Evolutionary conservation across 2,113 vertebrate species (phyloP).

Genomic region (Strix aluco): DNA sequence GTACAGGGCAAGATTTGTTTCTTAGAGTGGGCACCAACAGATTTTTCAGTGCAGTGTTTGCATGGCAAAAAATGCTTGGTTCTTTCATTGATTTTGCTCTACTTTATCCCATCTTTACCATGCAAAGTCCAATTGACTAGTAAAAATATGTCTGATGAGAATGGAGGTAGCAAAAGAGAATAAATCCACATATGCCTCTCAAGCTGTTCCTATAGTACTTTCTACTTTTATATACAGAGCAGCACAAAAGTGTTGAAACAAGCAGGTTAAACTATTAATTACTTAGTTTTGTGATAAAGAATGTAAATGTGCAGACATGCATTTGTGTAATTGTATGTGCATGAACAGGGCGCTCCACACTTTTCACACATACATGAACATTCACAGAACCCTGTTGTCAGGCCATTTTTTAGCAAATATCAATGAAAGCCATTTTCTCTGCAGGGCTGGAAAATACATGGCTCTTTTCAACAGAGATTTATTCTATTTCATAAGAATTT

Average conservation of each 20-base stretch:
- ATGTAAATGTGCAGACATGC: neutral
- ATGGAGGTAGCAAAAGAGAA: neutral
- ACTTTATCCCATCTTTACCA: neutral
- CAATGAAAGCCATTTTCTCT: neutral
- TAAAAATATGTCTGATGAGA: slow-evolving; percentile 10
- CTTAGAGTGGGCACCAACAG: rapidly evolving
- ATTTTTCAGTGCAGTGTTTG: neutral
- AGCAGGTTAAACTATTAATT: neutral
- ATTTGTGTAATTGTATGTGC: neutral
- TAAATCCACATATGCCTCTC: slow-evolving; percentile 40
- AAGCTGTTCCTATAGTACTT: slow-evolving; percentile 23
- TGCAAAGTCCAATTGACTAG: neutral
- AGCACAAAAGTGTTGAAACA: neutral
- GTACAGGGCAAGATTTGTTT: neutral
- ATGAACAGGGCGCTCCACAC: neutral
- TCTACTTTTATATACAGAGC: neutral
- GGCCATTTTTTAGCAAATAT: neutral
- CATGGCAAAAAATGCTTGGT: neutral
- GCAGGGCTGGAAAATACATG: neutral
- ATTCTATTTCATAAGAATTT: neutral
- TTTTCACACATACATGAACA: neutral
- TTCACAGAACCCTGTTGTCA: neutral
- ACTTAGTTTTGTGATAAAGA: neutral
- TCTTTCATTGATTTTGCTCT: neutral
- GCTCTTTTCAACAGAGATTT: neutral